Evolutionary conservation across 2,113 vertebrate genomes (phyloP).

Genomic region (Aramus guarauna): DNA sequence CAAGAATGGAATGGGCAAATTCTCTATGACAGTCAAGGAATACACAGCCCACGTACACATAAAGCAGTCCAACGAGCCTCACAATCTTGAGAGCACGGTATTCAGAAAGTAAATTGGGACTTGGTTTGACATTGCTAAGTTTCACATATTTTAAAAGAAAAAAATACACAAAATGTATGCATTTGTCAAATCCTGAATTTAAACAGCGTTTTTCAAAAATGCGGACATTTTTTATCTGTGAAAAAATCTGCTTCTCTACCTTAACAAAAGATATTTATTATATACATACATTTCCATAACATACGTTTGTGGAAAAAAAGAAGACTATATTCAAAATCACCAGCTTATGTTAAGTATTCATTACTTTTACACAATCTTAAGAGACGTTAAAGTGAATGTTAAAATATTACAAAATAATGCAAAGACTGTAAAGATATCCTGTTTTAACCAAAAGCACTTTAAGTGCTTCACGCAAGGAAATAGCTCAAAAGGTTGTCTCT

Average conservation of each 20-base stretch:
- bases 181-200: background rate
- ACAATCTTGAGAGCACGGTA: background rate
- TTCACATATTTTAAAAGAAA: background rate
- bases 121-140: background rate
- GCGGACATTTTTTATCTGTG: background rate
- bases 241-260: background rate
- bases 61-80: background rate
- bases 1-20: background rate
- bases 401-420: background rate
- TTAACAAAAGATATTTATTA: background rate
- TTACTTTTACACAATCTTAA: background rate
- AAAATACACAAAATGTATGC: background rate
- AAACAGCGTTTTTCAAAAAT: background rate
- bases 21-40: background rate
- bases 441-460: no score
- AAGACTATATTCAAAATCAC: background rate
- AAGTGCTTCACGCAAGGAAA: background rate
- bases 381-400: background rate
- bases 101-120: background rate
- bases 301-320: background rate
- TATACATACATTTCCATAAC: background rate
- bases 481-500: background rate
- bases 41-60: background rate
- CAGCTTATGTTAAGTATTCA: background rate
- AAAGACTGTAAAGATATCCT: background rate